These are phyloP conservation scores for Myripristis jacobus DNA, from an alignment of 2,797 vertebrate species.

Conservation along the genomic window DNA sequence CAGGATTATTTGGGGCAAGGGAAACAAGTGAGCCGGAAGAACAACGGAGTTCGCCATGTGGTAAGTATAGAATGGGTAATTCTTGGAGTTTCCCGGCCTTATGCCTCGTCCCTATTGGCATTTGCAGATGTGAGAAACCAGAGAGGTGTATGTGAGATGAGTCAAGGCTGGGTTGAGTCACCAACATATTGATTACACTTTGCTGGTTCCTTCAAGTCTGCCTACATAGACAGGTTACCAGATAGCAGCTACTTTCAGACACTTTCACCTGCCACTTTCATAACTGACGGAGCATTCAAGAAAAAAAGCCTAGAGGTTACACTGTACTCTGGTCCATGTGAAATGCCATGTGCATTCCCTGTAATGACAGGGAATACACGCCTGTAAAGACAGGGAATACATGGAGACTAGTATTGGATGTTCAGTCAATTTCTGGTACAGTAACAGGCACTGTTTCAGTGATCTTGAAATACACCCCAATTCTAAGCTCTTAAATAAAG, in stretches of 20 bases:
- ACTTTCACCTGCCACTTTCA: conserved; percentile 23
- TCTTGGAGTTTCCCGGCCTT: conserved; percentile 14
- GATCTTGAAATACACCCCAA: conserved; percentile 17
- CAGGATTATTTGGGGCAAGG: conserved; percentile 81
- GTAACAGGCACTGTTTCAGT: conserved; percentile 4
- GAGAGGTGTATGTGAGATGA: conserved; percentile 50
- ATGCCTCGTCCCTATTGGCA: conserved; percentile 40
- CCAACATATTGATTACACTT: conserved; percentile 68
- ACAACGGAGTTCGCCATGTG: conserved; percentile 83
- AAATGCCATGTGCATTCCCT: conserved; percentile 14
- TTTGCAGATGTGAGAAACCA: conserved; percentile 60
- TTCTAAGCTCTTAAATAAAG: conserved; percentile 34
- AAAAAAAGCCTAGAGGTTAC: conserved; percentile 19
- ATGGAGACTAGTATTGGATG: conserved; percentile 22
- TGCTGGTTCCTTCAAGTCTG: conserved; percentile 64
- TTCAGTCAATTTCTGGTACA: conserved; percentile 38
- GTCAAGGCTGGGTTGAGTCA: conserved; percentile 49
- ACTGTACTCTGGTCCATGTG: conserved; percentile 20
- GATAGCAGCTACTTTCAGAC: conserved; percentile 60
- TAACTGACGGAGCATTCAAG: conserved; percentile 22
- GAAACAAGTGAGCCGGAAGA: conserved; percentile 75
- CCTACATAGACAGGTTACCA: conserved; percentile 49
- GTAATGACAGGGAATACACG: conserved; percentile 22
- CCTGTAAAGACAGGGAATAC: conserved; percentile 23
- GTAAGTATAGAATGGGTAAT: conserved; percentile 81